Evolutionary conservation across 2,113 vertebrate genomes (phyloP).

Genomic region (Triplophysa dalaica): DNA sequence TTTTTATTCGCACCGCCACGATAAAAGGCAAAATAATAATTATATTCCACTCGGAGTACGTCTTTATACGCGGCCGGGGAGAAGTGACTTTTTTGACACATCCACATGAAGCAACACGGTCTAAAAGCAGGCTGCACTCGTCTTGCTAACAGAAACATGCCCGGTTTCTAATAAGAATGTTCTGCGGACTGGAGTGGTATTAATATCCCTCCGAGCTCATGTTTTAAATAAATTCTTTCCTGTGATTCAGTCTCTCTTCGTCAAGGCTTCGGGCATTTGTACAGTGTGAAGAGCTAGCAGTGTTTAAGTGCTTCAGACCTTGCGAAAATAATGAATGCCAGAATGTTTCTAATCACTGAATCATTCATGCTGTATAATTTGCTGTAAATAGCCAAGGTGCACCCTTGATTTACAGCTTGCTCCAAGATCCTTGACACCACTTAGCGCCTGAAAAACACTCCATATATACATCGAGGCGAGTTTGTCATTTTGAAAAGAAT

Average conservation of each 20-base stretch:
- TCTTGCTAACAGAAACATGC: slow-evolving; percentile 17
- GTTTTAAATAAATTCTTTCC: slow-evolving; percentile 26
- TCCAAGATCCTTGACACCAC: slow-evolving; percentile 46
- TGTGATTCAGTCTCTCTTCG: slow-evolving; percentile 29
- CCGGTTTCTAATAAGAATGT: slow-evolving; percentile 10
- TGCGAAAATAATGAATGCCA: slow-evolving; percentile 29
- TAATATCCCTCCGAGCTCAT: not conserved
- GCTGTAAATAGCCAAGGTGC: slow-evolving; percentile 44
- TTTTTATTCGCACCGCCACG: slow-evolving; percentile 70
- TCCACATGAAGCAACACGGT: slow-evolving; percentile 2
- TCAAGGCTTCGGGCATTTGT: slow-evolving; percentile 36
- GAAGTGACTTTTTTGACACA: slow-evolving; percentile 15
- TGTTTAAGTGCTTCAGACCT: slow-evolving; percentile 37
- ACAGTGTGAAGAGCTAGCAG: slow-evolving; percentile 24
- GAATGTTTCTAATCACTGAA: slow-evolving; percentile 41
- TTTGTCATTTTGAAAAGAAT: slow-evolving; percentile 18
- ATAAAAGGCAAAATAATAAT: not conserved
- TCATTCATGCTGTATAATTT: slow-evolving; percentile 46
- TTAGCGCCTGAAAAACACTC: slow-evolving; percentile 46
- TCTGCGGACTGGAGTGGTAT: slow-evolving; percentile 16
- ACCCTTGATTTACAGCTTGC: slow-evolving; percentile 43
- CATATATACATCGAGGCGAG: slow-evolving; percentile 27
- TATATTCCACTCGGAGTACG: not conserved
- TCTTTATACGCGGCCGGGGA: not conserved
- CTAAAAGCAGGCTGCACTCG: not conserved